phyloP scores from a whole-genome alignment of 2,113 vertebrate species.

The Lathamus discolor region DNA sequence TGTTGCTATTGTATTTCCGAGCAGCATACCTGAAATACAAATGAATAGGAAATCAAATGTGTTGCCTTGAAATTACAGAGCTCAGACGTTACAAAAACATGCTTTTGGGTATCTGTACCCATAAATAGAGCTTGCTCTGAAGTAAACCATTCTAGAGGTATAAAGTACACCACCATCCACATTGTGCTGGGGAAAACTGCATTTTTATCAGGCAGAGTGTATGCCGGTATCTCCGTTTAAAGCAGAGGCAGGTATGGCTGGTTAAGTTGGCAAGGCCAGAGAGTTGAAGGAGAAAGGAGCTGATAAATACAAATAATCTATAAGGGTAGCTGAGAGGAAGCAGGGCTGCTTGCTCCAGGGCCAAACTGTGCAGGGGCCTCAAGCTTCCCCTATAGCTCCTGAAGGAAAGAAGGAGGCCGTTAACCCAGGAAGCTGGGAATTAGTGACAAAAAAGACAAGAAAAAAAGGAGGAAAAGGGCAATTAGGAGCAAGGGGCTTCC shows the following conservation, averaged over 20 bases:
- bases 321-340: background rate
- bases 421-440: too few relatives aligned
- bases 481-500: too few relatives aligned
- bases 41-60: background rate
- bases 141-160: background rate
- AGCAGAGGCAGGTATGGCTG: background rate
- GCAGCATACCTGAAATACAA: background rate
- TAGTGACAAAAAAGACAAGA: too few relatives aligned
- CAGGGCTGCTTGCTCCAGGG: too few relatives aligned
- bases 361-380: too few relatives aligned
- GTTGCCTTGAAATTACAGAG: background rate
- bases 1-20: background rate
- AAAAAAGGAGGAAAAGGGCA: too few relatives aligned
- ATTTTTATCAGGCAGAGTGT: background rate
- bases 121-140: background rate
- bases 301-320: background rate
- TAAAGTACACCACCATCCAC: fast-evolving
- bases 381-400: too few relatives aligned
- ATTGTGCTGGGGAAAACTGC: background rate
- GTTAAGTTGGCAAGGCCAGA: background rate
- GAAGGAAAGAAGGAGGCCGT: too few relatives aligned
- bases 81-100: background rate
- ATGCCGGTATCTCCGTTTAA: background rate
- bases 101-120: background rate
- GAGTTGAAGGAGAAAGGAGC: background rate